Percentiles rank a stretch among this genome's conserved stretches.
These are phyloP conservation scores for Ochropleura plecta DNA, from an alignment of 2,888 invertebrate species.

Conservation along the genomic window DNA sequence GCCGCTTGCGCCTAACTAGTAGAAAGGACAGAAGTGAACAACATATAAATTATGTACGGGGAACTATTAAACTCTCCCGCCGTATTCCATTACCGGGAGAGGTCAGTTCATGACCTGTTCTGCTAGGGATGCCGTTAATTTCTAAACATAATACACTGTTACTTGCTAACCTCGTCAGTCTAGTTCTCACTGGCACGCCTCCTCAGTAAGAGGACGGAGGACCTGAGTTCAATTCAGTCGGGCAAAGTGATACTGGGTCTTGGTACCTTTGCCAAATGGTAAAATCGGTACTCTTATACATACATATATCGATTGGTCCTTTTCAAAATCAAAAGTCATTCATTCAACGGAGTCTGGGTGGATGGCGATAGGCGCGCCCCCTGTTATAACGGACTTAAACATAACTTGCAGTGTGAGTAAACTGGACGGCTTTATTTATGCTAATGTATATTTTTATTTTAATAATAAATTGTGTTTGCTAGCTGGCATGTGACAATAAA, in stretches of 20 bases:
- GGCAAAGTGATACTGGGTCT: no score
- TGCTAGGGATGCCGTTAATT: slow-evolving; percentile 15
- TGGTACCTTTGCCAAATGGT: background rate
- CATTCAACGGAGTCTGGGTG: background rate
- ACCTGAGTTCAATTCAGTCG: no score
- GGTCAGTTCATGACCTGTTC: slow-evolving; percentile 47
- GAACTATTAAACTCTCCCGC: slow-evolving; percentile 64
- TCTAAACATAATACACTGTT: slow-evolving; percentile 4
- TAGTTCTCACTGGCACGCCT: no score
- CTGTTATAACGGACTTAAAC: background rate
- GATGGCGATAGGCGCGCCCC: background rate
- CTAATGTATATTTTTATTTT: no score
- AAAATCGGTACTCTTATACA: background rate
- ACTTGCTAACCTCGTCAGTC: background rate
- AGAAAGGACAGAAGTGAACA: slow-evolving; percentile 51
- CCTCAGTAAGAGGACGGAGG: no score
- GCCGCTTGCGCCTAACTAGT: slow-evolving; percentile 40
- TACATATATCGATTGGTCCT: no score
- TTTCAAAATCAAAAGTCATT: no score
- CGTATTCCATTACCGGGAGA: slow-evolving; percentile 60
- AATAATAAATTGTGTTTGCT: no score
- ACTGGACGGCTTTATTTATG: no score
- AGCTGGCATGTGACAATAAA: no score
- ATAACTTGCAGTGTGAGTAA: background rate
- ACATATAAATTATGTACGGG: slow-evolving; percentile 59